These are phyloP conservation scores for Leptobrachium leishanense DNA, from an alignment of 2,113 vertebrate species.

Conservation along the genomic window DNA sequence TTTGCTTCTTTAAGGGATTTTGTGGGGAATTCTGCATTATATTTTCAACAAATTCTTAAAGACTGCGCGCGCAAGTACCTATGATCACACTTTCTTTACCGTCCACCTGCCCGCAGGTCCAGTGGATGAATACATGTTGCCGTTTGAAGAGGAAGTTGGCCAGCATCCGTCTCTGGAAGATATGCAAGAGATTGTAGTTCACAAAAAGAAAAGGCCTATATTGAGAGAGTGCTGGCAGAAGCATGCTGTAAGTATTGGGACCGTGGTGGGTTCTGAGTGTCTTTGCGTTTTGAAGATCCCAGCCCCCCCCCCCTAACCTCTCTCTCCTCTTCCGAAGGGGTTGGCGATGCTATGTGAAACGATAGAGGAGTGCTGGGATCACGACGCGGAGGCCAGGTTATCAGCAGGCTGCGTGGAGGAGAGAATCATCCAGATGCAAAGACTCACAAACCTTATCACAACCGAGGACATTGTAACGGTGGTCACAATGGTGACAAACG, in stretches of 20 bases:
- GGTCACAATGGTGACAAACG: conserved; percentile 98
- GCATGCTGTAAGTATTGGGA: conserved; percentile 79
- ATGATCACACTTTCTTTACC: too few species aligned
- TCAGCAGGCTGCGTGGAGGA: conserved; percentile 96
- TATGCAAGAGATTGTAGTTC: conserved; percentile 98
- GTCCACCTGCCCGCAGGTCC: conserved; percentile 71
- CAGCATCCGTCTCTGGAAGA: conserved; percentile 97
- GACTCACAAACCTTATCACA: conserved; percentile 85
- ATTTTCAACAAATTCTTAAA: too few species aligned
- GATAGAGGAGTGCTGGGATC: conserved; percentile 98
- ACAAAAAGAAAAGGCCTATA: conserved; percentile 94
- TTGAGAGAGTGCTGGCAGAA: conserved; percentile 97
- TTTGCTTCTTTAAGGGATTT: too few species aligned
- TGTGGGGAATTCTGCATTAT: too few species aligned
- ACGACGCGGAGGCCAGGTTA: conserved; percentile 92
- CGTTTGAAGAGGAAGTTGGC: conserved; percentile 97
- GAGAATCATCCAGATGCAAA: conserved; percentile 94
- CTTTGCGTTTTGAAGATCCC: neutral
- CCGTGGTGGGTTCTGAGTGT: neutral
- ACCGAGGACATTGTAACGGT: conserved; percentile 97
- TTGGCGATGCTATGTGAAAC: conserved; percentile 94
- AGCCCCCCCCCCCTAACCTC: neutral
- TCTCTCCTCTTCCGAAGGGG: conserved; percentile 69
- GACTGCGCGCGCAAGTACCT: too few species aligned
- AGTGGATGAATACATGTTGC: conserved; percentile 94